Conservation (phyloP, 2,797 vertebrate genomes). For the Cirrhinus mrigala region DNA sequence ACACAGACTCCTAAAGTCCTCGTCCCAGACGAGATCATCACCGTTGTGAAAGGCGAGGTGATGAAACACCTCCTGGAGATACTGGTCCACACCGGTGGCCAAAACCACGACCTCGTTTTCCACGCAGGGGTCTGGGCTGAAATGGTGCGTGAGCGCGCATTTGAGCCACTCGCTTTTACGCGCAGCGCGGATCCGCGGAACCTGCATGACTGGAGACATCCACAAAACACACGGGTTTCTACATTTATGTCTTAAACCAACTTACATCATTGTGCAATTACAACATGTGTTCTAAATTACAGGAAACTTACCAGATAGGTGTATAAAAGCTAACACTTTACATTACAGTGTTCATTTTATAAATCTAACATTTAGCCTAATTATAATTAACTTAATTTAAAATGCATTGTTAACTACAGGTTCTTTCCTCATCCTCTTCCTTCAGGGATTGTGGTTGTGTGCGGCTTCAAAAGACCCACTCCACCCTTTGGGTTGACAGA, state of each 20-base stretch:
- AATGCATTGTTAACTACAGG: neutral
- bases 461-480: slow-evolving; percentile 16
- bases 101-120: slow-evolving; percentile 82
- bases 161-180: slow-evolving; percentile 81
- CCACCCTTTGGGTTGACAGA: slow-evolving; percentile 49
- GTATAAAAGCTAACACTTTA: neutral
- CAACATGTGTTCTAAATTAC: neutral
- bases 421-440: neutral
- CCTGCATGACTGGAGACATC: slow-evolving; percentile 22
- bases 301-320: neutral
- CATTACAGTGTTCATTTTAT: neutral
- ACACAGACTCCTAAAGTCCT: slow-evolving; percentile 79
- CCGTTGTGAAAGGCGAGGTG: slow-evolving; percentile 73
- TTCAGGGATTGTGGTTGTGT: slow-evolving; percentile 3
- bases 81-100: slow-evolving; percentile 82
- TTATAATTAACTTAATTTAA: neutral
- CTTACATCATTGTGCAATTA: neutral
- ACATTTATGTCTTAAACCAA: neutral
- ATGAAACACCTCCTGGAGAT: slow-evolving; percentile 84
- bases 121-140: slow-evolving; percentile 67
- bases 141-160: slow-evolving; percentile 77
- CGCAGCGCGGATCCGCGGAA: slow-evolving; percentile 62
- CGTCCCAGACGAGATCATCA: slow-evolving; percentile 72
- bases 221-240: slow-evolving; percentile 3
- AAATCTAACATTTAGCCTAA: neutral